Percentiles rank a stretch among this genome's conserved stretches.
Conservation (phyloP, 2,113 vertebrate species). For the Phainopepla nitens region DNA sequence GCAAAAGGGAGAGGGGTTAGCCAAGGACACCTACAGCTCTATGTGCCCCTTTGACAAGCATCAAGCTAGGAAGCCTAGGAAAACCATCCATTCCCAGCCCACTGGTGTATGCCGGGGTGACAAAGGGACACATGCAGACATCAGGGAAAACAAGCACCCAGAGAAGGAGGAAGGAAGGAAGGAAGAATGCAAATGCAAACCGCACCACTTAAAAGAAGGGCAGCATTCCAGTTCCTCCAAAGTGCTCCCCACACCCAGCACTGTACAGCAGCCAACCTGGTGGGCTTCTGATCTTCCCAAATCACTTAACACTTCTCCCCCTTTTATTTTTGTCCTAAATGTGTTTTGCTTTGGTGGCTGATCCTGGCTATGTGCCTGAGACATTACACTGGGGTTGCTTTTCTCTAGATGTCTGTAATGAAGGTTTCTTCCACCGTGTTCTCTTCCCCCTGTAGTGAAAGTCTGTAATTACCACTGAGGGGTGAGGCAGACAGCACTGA, state of each 20-base stretch:
- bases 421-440: conserved; percentile 64
- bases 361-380: conserved; percentile 22
- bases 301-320: conserved; percentile 44
- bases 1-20: background rate
- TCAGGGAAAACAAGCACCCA: background rate
- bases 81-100: background rate
- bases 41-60: background rate
- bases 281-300: conserved; percentile 37
- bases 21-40: background rate
- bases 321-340: conserved; percentile 52
- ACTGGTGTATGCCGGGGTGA: background rate
- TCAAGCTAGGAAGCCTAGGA: background rate
- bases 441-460: conserved; percentile 53
- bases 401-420: conserved; percentile 70
- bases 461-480: conserved; percentile 77
- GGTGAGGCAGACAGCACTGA: conserved; percentile 69
- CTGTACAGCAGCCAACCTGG: conserved; percentile 10
- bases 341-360: conserved; percentile 22
- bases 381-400: conserved; percentile 58
- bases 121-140: background rate
- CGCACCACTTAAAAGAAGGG: background rate
- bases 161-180: conserved; percentile 23
- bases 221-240: background rate
- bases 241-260: background rate
- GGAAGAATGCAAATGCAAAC: conserved; percentile 7